Base-by-base conservation (phyloP, 1,140 invertebrate genomes). In the Tetramorium parvispinum region DNA sequence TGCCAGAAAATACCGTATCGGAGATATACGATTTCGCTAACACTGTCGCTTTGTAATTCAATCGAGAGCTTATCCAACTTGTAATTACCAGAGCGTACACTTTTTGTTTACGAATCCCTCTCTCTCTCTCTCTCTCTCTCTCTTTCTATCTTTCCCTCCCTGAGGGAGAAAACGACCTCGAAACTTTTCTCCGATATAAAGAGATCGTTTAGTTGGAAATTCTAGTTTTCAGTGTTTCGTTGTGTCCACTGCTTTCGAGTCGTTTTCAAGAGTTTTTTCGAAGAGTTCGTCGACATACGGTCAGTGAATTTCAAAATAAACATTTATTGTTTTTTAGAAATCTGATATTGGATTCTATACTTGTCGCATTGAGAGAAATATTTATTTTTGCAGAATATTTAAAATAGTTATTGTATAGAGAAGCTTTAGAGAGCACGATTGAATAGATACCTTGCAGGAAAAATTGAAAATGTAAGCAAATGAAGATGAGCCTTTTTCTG, bases 151-250 rank as follows among this genome's bases (percentile, higher is more conserved):
- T 32, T 32, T 49, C 43, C 8, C 7, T 8, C 27, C 16, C 21
- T 3, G 32, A 68, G 37, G 11, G 11, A 46, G 40, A 21, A 18
- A 37, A 73, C 40, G 18, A 82, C 51, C 24, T 27, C 18, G 66
- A 73, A 82, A 82, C 51, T 82, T 73, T 43, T 18, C 16, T 46
- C 66, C 18, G 37, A 57, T 46, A 57, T n/a, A 82, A 46, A 57
- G 40, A 57, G 53, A 73, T 59, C 79, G 7, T 40, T 59, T 43
- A 53, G 21, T 46, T 11, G 18, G 8, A 82, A 59, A 32, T 82
- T 82, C 1, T 6, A 82, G 21, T 79, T 68, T 57, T 63, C 43
- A 40, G 8, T 57, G 66, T 82, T 57, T 57, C n/a, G n/a, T 78
- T 11, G 57, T 7, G 7, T 53, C 24, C 37, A 37, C 43, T 68